phyloP scores from a whole-genome alignment of 2,113 vertebrate species.

The Procavia capensis region DNA sequence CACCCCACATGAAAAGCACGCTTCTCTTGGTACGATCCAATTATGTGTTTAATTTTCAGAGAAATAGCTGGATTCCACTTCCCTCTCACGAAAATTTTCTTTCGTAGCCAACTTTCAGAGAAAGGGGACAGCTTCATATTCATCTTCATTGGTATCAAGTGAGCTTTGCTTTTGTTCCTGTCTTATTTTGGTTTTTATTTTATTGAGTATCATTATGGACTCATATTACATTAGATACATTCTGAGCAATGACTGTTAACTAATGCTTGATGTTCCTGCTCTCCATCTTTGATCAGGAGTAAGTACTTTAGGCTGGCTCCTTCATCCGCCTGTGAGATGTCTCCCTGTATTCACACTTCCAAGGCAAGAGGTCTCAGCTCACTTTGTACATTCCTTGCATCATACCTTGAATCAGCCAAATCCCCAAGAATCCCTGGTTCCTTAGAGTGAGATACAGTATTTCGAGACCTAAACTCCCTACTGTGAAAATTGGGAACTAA shows the following conservation, averaged over 20 bases:
- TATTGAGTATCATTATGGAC: background rate
- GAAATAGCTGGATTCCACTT: background rate
- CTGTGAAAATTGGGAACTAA: background rate
- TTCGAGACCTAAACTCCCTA: background rate
- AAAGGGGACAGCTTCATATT: background rate
- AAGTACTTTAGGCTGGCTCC: background rate
- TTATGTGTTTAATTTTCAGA: background rate
- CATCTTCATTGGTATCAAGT: background rate
- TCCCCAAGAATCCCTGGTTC: background rate
- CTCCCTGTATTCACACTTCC: background rate
- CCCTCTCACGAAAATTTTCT: background rate
- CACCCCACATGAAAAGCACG: background rate
- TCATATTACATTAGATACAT: background rate
- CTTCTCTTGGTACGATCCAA: background rate
- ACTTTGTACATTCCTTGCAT: background rate
- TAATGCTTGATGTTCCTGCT: background rate
- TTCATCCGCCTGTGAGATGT: background rate
- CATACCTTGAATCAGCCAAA: background rate
- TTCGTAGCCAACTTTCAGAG: background rate
- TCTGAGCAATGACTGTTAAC: background rate
- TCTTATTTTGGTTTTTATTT: constrained; percentile 29
- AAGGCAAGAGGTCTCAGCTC: background rate
- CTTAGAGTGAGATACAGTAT: background rate
- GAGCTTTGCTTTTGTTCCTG: background rate
- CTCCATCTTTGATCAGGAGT: background rate